phyloP scores from a whole-genome alignment of 1,140 invertebrate species.

The Anastatus disparis region DNA sequence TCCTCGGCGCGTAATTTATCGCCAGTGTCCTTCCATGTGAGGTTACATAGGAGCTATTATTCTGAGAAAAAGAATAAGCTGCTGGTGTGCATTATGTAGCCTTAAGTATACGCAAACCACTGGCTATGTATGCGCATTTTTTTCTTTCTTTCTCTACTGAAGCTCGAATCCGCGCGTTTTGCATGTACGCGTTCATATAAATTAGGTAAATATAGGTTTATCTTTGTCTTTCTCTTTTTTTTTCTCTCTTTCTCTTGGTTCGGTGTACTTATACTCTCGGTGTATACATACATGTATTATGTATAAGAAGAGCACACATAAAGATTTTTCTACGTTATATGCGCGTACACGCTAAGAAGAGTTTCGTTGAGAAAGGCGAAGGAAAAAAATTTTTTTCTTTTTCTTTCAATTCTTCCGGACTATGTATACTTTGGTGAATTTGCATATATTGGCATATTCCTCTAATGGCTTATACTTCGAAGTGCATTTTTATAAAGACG shows the following conservation, averaged over 20 bases:
- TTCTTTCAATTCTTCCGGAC: no score
- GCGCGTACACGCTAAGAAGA: background rate
- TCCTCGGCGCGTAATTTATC: constrained; percentile 25
- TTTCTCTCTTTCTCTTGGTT: background rate
- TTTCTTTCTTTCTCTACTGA: no score
- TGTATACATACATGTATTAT: constrained; percentile 9
- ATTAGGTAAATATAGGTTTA: constrained; percentile 23
- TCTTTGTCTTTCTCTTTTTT: background rate
- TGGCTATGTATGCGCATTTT: background rate
- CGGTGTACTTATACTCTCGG: no score
- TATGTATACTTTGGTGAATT: constrained; percentile 20
- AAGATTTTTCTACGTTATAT: no score
- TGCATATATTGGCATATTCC: constrained; percentile 11
- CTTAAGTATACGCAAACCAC: no score
- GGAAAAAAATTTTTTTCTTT: no score
- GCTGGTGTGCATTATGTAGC: constrained; percentile 8
- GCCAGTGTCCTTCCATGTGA: background rate
- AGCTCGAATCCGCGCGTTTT: background rate
- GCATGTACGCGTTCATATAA: constrained; percentile 17
- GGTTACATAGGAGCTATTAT: background rate
- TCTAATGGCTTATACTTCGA: constrained; percentile 9
- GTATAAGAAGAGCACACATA: constrained; percentile 1
- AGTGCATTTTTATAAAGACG: background rate
- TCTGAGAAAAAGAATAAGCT: constrained; percentile 15
- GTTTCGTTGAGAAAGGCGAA: background rate